Evolutionary conservation across 2,797 vertebrate species (phyloP).

Genomic region (Eulemur mongoz): DNA sequence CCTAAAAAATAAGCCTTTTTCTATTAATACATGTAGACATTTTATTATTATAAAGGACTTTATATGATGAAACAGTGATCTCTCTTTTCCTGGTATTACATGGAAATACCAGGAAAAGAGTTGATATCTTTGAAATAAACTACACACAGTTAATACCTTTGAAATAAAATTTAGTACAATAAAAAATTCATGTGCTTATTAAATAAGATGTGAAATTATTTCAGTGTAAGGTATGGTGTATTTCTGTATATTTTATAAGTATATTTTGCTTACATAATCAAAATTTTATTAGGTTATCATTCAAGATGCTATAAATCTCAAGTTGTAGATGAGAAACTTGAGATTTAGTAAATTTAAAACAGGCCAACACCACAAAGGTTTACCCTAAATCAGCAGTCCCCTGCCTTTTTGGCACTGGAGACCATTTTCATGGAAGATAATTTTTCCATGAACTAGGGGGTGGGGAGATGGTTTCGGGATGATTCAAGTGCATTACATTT

Average conservation of each 20-base stretch:
- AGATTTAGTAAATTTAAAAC: neutral
- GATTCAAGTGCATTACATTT: too few relatives aligned
- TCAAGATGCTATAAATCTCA: neutral
- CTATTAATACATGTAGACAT: neutral
- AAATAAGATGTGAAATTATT: neutral
- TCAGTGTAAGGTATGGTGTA: neutral
- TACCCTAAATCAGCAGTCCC: neutral
- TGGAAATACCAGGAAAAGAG: too few relatives aligned
- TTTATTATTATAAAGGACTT: neutral
- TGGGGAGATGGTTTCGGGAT: too few relatives aligned
- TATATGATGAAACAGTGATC: too few relatives aligned
- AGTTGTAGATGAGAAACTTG: neutral
- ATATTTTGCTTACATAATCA: neutral
- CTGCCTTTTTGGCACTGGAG: too few relatives aligned
- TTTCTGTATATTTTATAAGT: neutral
- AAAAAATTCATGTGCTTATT: neutral
- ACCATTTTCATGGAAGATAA: too few relatives aligned
- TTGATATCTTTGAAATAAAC: too few relatives aligned
- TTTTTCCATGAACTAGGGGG: too few relatives aligned
- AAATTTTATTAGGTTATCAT: neutral
- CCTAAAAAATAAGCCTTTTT: neutral
- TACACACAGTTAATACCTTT: neutral
- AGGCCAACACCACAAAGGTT: neutral
- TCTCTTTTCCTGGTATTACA: too few relatives aligned
- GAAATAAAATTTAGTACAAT: neutral